These are phyloP conservation scores for Omphaloscelis lunosa DNA, from an alignment of 2,888 invertebrate species.

Conservation along the genomic window DNA sequence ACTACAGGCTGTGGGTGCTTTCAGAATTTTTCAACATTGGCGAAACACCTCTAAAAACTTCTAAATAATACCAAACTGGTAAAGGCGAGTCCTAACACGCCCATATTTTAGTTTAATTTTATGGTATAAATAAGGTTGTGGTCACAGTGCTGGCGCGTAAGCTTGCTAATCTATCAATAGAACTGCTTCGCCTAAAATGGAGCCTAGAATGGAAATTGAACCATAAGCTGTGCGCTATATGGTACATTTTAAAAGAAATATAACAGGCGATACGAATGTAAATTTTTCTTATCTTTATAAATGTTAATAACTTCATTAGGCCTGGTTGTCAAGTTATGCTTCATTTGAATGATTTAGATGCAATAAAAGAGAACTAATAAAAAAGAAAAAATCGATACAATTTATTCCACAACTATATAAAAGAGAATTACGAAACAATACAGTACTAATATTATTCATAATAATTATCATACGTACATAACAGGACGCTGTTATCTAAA, in stretches of 20 bases:
- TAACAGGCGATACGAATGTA: neutral
- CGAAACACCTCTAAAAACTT: neutral
- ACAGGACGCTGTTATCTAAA: constrained; percentile 30
- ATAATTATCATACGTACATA: constrained; percentile 43
- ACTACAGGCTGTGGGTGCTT: neutral
- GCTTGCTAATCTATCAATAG: neutral
- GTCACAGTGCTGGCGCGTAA: neutral
- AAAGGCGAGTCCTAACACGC: neutral
- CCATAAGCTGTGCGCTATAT: neutral
- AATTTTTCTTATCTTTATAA: constrained; percentile 4
- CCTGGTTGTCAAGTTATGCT: neutral
- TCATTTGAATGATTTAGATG: neutral
- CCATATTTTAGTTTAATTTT: neutral
- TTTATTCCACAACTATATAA: constrained; percentile 66
- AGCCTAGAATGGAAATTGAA: neutral
- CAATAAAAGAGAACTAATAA: constrained; percentile 46
- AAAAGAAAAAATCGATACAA: constrained; percentile 66
- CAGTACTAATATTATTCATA: constrained; percentile 42
- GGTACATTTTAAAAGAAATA: constrained; percentile 1
- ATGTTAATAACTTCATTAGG: constrained; percentile 1
- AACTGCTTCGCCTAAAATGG: neutral
- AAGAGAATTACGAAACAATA: constrained; percentile 54
- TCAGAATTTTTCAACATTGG: neutral
- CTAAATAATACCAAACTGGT: neutral
- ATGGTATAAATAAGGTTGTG: neutral